A percentile compares a stretch with the other conserved stretches of the same genome.
These are phyloP conservation scores for Lycodopsis pacificus DNA, from an alignment of 2,797 vertebrate genomes.

Conservation along the genomic window DNA sequence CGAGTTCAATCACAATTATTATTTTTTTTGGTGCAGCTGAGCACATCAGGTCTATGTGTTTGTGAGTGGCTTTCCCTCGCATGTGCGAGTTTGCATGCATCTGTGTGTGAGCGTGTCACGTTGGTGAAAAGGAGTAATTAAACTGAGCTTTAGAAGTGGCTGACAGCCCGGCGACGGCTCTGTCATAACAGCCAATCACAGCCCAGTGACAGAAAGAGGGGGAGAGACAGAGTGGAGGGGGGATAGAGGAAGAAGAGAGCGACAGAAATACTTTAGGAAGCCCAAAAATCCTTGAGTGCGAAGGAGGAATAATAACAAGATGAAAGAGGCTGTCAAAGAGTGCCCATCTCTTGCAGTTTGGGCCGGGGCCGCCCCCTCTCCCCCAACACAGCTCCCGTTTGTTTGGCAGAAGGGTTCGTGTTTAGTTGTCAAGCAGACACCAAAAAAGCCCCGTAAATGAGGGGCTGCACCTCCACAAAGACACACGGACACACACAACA, in stretches of 20 bases:
- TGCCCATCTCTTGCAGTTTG: conserved; percentile 59
- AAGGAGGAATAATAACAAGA: conserved; percentile 78
- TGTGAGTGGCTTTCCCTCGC: conserved; percentile 48
- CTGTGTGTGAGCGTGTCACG: conserved; percentile 69
- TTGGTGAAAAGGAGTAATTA: conserved; percentile 86
- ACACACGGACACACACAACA: conserved; percentile 36
- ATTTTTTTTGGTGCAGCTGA: conserved; percentile 48
- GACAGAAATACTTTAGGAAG: conserved; percentile 72
- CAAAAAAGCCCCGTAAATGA: conserved; percentile 59
- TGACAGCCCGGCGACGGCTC: conserved; percentile 73
- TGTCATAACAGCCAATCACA: conserved; percentile 82
- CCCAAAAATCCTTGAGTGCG: conserved; percentile 73
- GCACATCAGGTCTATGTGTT: conserved; percentile 37
- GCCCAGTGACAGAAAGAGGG: conserved; percentile 59
- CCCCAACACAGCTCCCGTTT: conserved; percentile 53
- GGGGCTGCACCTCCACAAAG: conserved; percentile 53
- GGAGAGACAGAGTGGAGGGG: conserved; percentile 27
- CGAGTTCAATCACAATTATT: conserved; percentile 61
- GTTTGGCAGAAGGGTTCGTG: conserved; percentile 64
- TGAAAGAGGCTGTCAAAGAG: conserved; percentile 79
- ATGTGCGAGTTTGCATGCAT: conserved; percentile 59
- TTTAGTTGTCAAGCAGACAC: conserved; percentile 69
- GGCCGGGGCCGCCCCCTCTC: conserved; percentile 46
- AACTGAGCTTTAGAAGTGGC: conserved; percentile 78
- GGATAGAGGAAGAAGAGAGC: conserved; percentile 46